These are phyloP conservation scores for Drosophila merina DNA, from an alignment of 2,888 invertebrate genomes.

Conservation along the genomic window DNA sequence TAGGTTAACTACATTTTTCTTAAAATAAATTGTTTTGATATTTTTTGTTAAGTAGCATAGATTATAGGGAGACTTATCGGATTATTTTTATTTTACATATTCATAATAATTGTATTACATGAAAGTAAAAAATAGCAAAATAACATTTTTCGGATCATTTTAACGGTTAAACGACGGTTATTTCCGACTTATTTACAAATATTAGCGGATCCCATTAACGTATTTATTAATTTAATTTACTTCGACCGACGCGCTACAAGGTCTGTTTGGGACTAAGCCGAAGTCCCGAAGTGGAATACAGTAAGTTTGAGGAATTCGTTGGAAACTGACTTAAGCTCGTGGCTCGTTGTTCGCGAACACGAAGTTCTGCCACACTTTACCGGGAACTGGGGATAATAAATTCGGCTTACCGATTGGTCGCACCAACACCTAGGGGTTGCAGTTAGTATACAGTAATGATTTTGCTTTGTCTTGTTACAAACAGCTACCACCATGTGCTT, in stretches of 20 bases:
- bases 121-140: too few species aligned
- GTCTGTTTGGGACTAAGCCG: slow-evolving; percentile 23
- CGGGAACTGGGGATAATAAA: slow-evolving; percentile 14
- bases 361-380: slow-evolving; percentile 4
- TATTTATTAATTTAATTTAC: not conserved
- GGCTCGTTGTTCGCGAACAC: not conserved
- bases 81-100: too few species aligned
- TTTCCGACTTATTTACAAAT: not conserved
- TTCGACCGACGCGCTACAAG: slow-evolving; percentile 22
- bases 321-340: slow-evolving; percentile 1
- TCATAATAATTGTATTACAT: too few species aligned
- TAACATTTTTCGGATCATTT: too few species aligned
- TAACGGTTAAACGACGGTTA: too few species aligned
- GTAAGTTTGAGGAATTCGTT: not conserved
- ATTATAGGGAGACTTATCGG: too few species aligned
- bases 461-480: not conserved
- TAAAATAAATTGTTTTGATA: too few species aligned
- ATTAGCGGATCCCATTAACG: not conserved
- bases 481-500: slow-evolving; percentile 18
- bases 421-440: slow-evolving; percentile 15
- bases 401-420: slow-evolving; percentile 23
- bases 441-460: slow-evolving; percentile 21
- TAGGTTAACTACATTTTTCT: too few species aligned
- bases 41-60: too few species aligned
- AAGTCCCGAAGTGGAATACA: slow-evolving; percentile 6